Evolutionary conservation across 2,888 invertebrate species (phyloP).

Genomic region (Tuta absoluta): DNA sequence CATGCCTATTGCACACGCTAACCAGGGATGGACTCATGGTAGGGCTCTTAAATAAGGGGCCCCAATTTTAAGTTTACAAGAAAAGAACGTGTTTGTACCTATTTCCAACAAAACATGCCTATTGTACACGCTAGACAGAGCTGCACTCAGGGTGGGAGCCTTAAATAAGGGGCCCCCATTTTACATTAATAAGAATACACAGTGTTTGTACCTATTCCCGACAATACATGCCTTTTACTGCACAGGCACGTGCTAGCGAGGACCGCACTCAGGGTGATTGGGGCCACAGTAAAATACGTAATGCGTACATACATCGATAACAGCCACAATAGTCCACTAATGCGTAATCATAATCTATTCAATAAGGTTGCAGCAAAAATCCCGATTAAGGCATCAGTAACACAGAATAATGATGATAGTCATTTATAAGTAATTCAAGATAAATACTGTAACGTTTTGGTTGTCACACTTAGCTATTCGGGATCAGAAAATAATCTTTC

Average conservation of each 20-base stretch:
- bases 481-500: no score
- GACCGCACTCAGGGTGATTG: conserved; percentile 5
- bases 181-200: no score
- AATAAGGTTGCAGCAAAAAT: no score
- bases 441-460: no score
- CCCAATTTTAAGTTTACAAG: not conserved
- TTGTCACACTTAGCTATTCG: no score
- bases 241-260: conserved; percentile 1
- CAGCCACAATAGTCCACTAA: no score
- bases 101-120: not conserved
- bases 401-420: no score
- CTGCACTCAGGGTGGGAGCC: not conserved
- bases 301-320: no score
- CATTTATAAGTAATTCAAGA: no score
- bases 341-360: no score
- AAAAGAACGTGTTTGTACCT: not conserved
- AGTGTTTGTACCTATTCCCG: not conserved
- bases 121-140: not conserved
- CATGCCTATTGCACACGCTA: conserved; percentile 27
- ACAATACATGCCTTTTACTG: conserved; percentile 28
- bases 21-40: not conserved
- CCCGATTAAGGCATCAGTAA: no score
- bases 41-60: not conserved
- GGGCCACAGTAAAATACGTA: not conserved
- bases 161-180: no score